A percentile compares a stretch with the other conserved stretches of the same genome.
These are phyloP conservation scores for Protobothrops flavoviridis DNA, from an alignment of 2,113 vertebrate genomes.

Conservation along the genomic window DNA sequence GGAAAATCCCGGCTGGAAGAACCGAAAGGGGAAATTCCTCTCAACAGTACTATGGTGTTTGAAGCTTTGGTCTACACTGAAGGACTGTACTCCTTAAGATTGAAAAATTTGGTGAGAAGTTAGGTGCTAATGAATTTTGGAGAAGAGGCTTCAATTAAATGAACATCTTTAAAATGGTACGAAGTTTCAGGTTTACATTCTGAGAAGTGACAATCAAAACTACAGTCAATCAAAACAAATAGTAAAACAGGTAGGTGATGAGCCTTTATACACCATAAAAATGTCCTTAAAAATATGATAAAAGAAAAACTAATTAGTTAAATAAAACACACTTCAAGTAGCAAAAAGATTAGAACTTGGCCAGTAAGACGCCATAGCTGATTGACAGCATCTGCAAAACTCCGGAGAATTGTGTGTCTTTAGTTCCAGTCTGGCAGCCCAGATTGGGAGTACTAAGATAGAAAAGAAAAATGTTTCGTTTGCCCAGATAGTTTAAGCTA, in stretches of 20 bases:
- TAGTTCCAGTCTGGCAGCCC: neutral
- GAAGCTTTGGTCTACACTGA: neutral
- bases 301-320: neutral
- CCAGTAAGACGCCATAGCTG: neutral
- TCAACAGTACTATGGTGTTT: neutral
- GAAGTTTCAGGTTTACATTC: neutral
- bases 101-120: neutral
- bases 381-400: neutral
- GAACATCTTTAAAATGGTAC: neutral
- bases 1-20: too few species aligned
- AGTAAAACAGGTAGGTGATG: neutral
- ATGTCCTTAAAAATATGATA: neutral
- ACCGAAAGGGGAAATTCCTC: too few species aligned
- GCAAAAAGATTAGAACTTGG: neutral
- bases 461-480: neutral
- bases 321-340: neutral
- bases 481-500: neutral
- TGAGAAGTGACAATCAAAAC: neutral
- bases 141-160: neutral
- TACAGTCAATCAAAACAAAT: neutral
- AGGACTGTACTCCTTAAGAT: neutral
- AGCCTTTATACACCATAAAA: neutral
- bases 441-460: neutral
- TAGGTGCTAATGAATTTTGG: neutral
- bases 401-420: neutral